Evolutionary conservation across 1,140 invertebrate genomes (phyloP), one percentile per base, ranked within the genome.

Genomic region (Zaprionus africanus): DNA sequence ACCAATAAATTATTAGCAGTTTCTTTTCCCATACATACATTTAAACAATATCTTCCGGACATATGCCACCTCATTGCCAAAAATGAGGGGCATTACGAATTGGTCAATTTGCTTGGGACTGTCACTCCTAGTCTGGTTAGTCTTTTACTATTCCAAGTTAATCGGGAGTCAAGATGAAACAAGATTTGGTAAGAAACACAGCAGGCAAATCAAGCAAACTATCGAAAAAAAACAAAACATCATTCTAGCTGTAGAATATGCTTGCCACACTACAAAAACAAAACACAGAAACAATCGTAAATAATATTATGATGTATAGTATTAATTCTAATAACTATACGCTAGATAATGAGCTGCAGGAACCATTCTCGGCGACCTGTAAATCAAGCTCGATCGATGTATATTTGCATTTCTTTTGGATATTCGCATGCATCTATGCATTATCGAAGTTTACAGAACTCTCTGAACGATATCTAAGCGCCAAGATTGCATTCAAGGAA

Each of bases 371-470:
- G 9, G 36, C 36, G 15, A 60, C 62, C 38, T 75, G 53, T 46
- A 31, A 53, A 4, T 59, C 28, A 5, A 71, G 58, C 46, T 53
- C 57, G 5, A 66, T 76, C 5, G 72, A 84, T 59, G 41, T 75
- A 4, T 90, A 82, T 36, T 41, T 75, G 43, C 64, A 74, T 57
- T 85, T 90, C 61, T 65, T 90, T n/a, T 85, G 82, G 85, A 76
- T 90, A 7, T 85, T 90, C 24, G 68, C 49, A 7, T 75, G 79
- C 46, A 76, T 90, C 17, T 90, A 70, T 28, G 82, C 70, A 0
- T 24, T 90, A 1, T 72, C 76, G 17, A 82, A 82, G 59, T 64
- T 88, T 7, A 74, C 69, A 5, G 75, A 83, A 11, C 66, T 90
- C 0, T 61, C 70, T 9, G 81, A 88, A 13, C 73, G 68, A 5